These are phyloP conservation scores for Parnassius mnemosyne DNA, from an alignment of 2,888 invertebrate genomes.

Conservation along the genomic window DNA sequence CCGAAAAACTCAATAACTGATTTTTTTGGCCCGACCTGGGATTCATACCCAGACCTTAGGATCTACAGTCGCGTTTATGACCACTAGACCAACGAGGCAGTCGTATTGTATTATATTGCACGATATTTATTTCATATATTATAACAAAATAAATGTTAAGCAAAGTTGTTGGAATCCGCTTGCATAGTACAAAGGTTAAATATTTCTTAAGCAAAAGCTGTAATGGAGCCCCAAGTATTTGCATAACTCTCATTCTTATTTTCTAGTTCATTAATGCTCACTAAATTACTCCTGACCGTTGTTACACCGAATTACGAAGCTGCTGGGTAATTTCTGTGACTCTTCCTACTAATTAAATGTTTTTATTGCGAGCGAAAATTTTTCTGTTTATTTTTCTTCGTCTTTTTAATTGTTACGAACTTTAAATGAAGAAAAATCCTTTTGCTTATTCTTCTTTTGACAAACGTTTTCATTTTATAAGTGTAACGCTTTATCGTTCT, in stretches of 20 bases:
- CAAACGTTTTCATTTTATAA: too few relatives aligned
- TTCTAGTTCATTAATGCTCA: conserved; percentile 5
- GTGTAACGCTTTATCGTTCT: too few relatives aligned
- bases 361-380: not conserved
- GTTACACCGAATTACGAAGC: conserved; percentile 7
- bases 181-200: not conserved
- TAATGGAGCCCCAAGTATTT: too few relatives aligned
- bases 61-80: too few relatives aligned
- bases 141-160: too few relatives aligned
- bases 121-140: too few relatives aligned
- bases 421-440: not conserved
- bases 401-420: not conserved
- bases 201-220: too few relatives aligned
- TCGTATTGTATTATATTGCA: too few relatives aligned
- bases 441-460: not conserved
- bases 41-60: too few relatives aligned
- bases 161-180: not conserved
- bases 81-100: too few relatives aligned
- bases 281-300: conserved; percentile 3
- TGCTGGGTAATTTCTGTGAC: conserved; percentile 3
- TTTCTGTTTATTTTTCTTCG: not conserved
- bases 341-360: conserved; percentile 3
- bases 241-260: not conserved
- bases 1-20: too few relatives aligned
- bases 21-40: too few relatives aligned